Conservation (phyloP, 2,888 invertebrate species). For the Serrognathus titanus region DNA sequence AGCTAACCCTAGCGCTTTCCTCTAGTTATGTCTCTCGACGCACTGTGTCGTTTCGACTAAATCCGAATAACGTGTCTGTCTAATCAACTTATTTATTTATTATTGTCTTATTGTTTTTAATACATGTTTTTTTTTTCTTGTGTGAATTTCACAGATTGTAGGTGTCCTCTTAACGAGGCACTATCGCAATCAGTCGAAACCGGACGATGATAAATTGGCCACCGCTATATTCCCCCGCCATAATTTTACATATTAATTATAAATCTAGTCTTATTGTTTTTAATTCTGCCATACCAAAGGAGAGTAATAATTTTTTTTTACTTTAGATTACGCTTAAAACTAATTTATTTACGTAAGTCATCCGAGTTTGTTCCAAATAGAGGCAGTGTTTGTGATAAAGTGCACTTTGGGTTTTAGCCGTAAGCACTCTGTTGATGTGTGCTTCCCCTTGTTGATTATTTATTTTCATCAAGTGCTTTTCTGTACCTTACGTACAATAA, state of each 20-base stretch:
- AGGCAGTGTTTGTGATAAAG: no score
- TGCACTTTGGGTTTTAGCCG: neutral
- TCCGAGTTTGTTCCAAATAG: no score
- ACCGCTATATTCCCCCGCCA: conserved; percentile 67
- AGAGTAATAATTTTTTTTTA: conserved; percentile 10
- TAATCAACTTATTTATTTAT: conserved; percentile 8
- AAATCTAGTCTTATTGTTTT: conserved; percentile 26
- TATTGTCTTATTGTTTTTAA: conserved; percentile 10
- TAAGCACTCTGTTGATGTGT: neutral
- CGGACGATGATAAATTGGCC: conserved; percentile 61
- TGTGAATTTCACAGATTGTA: conserved; percentile 60
- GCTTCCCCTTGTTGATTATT: no score
- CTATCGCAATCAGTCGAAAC: conserved; percentile 78
- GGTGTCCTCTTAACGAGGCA: conserved; percentile 77
- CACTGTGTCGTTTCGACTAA: conserved; percentile 1
- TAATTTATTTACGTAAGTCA: neutral
- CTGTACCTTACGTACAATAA: no score
- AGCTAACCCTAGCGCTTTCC: conserved; percentile 95
- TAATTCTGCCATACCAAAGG: conserved; percentile 33
- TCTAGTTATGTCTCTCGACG: conserved; percentile 60
- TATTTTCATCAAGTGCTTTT: no score
- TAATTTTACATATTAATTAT: conserved; percentile 47
- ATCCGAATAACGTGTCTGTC: neutral
- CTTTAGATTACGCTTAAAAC: conserved; percentile 1
- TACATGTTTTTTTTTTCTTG: conserved; percentile 8